A percentile compares a stretch with the other conserved stretches of the same genome.
These are phyloP conservation scores for Cephalopholis sonnerati DNA, from an alignment of 2,113 vertebrate genomes.

Conservation along the genomic window DNA sequence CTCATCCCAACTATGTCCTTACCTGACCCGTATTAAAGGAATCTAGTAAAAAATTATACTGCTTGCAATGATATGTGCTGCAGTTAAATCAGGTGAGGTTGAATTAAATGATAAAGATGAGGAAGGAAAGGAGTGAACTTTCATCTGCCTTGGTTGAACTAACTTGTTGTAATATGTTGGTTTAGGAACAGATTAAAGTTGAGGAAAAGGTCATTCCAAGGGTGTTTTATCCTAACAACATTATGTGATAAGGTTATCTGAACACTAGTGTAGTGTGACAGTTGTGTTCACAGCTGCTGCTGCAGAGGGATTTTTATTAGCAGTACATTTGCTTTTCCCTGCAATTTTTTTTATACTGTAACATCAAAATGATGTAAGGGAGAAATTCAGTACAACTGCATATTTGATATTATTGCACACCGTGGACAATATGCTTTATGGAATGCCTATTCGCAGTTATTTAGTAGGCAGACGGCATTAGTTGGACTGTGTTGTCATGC, in stretches of 20 bases:
- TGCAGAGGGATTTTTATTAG: slow-evolving; percentile 5
- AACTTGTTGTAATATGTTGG: background rate
- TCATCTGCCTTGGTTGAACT: slow-evolving; percentile 2
- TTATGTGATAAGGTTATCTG: background rate
- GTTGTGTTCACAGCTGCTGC: background rate
- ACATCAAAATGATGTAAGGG: slow-evolving; percentile 28
- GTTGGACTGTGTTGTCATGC: slow-evolving; percentile 47
- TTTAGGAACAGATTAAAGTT: background rate
- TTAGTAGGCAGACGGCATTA: slow-evolving; percentile 23
- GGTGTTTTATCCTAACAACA: background rate
- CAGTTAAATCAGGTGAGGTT: slow-evolving; percentile 36
- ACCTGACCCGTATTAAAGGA: slow-evolving; percentile 27
- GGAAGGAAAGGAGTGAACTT: slow-evolving; percentile 26
- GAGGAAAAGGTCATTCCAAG: slow-evolving; percentile 26
- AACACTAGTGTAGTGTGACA: background rate
- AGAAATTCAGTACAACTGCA: slow-evolving; percentile 17
- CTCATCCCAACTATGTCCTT: slow-evolving; percentile 1
- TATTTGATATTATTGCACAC: background rate
- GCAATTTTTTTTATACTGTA: slow-evolving; percentile 9
- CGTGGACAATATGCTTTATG: slow-evolving; percentile 22
- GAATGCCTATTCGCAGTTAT: slow-evolving; percentile 9
- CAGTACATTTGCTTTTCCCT: background rate
- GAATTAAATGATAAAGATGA: slow-evolving; percentile 32
- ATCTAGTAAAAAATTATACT: slow-evolving; percentile 15
- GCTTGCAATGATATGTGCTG: slow-evolving; percentile 28